These are phyloP conservation scores for Gadopsis bispinosus DNA, from an alignment of 2,797 vertebrate genomes.

Conservation along the genomic window DNA sequence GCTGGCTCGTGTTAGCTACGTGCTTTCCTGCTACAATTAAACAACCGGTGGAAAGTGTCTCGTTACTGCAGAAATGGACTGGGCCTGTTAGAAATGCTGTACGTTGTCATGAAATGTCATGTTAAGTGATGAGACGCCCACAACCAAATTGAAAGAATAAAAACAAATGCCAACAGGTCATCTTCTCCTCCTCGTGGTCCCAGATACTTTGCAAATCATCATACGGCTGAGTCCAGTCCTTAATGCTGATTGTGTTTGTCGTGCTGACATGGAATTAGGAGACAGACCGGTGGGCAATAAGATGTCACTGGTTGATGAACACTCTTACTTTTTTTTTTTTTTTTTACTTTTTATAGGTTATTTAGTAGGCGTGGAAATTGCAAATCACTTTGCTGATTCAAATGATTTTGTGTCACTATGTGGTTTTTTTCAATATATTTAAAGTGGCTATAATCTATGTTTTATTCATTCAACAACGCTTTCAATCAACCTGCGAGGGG, in stretches of 20 bases:
- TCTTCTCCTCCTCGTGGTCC: neutral
- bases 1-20: neutral
- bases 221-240: no score
- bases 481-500: constrained; percentile 16
- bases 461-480: neutral
- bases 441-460: no score
- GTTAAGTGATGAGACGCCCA: neutral
- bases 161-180: neutral
- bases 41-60: neutral
- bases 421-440: neutral
- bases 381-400: neutral
- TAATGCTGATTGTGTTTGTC: no score
- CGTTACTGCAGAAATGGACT: neutral
- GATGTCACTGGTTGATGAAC: neutral
- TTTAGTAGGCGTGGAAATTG: neutral
- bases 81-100: neutral
- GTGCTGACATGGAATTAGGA: no score
- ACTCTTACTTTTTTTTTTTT: neutral
- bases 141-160: no score
- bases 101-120: neutral
- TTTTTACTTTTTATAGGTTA: neutral
- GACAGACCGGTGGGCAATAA: no score
- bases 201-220: no score
- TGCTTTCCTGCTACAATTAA: neutral
- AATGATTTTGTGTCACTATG: neutral